Evolutionary conservation across 1,140 invertebrate genomes (phyloP), one percentile per base, ranked within the genome.

Genomic region (Temnothorax curvispinosus): DNA sequence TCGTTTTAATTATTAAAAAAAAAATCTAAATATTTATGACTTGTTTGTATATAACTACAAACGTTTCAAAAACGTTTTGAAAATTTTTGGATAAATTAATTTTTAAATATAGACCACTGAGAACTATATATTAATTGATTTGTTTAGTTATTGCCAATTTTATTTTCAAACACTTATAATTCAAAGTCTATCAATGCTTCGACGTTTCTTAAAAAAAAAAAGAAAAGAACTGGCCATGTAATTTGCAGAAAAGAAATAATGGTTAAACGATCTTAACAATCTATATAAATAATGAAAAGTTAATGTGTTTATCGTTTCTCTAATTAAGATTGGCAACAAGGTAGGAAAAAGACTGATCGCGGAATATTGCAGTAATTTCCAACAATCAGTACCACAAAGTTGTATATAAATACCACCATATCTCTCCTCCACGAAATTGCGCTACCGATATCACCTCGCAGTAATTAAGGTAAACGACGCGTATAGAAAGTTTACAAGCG

Each of bases 381-480:
- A 21, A 69, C 21, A 56, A 71, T 78, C 15, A 47, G 8, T 41
- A 38, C 15, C 44, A 44, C 38, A 18, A 58, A 71, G 65, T 47
- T 58, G 27, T 1, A 27, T 1, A 27, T 41, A 38, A 38, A 50
- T 60, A 62, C 41, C 35, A 38, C 41, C 3, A 18, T 60, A 35
- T 60, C 18, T 75, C n/a, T 35, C 32, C 27, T 50, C 11, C 18
- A 60, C 80, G n/a, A 84, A 84, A 84, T 60, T 60, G 54, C 69
- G 27, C 69, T 35, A 60, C 75, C 75, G 41, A 78, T 60, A 38
- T 35, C 80, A 13, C 2, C 38, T 47, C 11, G 67, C 41, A 27
- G 41, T 38, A 84, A 84, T 84, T 75, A 84, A 71, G 56, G 32
- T 84, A 84, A 84, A 75, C 44, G 69, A 84, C 41, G 38, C 41